A percentile compares a stretch with the other conserved stretches of the same genome.
Evolutionary conservation across 2,888 invertebrate species (phyloP).

Genomic region (Drosophila tanythrix): DNA sequence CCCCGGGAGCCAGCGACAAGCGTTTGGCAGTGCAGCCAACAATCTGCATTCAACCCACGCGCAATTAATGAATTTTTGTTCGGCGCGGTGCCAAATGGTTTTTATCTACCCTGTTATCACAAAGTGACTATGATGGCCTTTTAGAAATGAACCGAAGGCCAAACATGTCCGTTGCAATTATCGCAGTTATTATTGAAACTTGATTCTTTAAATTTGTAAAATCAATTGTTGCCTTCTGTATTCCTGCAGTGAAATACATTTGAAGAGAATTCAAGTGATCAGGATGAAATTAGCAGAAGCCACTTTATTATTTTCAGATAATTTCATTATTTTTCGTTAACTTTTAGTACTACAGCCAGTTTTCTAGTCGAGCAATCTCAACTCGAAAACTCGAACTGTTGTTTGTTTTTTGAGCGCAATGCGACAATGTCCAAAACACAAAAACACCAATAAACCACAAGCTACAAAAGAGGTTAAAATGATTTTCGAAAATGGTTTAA

Average conservation of each 20-base stretch:
- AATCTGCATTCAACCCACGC: conserved; percentile 59
- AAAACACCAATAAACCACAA: conserved; percentile 44
- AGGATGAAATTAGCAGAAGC: not conserved
- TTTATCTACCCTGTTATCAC: conserved; percentile 20
- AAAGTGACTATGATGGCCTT: not conserved
- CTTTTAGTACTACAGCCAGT: not conserved
- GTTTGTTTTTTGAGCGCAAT: conserved; percentile 42
- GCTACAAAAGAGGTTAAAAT: not conserved
- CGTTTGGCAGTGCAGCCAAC: conserved; percentile 62
- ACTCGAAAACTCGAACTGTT: not conserved
- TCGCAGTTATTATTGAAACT: not conserved
- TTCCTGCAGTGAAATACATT: not conserved
- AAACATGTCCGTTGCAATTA: not conserved
- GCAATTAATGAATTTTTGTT: conserved; percentile 65
- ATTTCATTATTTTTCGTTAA: not conserved
- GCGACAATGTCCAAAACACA: conserved; percentile 34
- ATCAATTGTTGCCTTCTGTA: not conserved
- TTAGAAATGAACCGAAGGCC: not conserved
- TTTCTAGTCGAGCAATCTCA: not conserved
- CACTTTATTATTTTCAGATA: not conserved
- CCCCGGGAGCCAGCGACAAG: conserved; percentile 49
- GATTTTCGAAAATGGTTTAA: not conserved
- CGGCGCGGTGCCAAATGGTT: conserved; percentile 56
- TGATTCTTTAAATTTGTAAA: not conserved
- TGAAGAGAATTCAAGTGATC: not conserved